phyloP scores from a whole-genome alignment of 2,113 vertebrate species.

The Marmota flaviventris region DNA sequence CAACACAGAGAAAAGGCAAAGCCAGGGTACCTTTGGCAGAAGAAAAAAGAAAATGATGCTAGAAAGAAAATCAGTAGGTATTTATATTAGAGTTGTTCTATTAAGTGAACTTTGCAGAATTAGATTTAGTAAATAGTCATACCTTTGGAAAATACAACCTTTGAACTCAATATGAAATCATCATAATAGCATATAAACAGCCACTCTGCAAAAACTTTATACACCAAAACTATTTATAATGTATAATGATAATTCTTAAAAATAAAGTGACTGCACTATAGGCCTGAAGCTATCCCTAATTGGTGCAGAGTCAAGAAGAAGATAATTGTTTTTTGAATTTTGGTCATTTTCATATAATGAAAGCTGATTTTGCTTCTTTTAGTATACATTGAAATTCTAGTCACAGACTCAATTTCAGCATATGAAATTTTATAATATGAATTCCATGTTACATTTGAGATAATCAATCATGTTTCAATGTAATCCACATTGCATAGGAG shows the following conservation, averaged over 20 bases:
- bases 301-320: slow-evolving; percentile 69
- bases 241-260: slow-evolving; percentile 48
- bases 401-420: slow-evolving; percentile 78
- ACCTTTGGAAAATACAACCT: neutral
- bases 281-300: slow-evolving; percentile 54
- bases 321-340: slow-evolving; percentile 72
- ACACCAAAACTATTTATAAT: neutral
- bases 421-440: slow-evolving; percentile 82
- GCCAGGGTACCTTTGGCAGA: neutral
- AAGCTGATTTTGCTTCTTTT: slow-evolving; percentile 22
- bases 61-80: neutral
- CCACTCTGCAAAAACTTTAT: neutral
- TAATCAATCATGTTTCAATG: slow-evolving; percentile 87
- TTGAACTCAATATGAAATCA: neutral
- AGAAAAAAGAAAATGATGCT: neutral
- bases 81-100: neutral
- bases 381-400: slow-evolving; percentile 80
- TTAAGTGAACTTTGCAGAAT: neutral
- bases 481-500: slow-evolving; percentile 85
- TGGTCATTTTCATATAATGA: slow-evolving; percentile 53
- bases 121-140: neutral
- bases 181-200: neutral
- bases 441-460: slow-evolving; percentile 85
- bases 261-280: slow-evolving; percentile 79
- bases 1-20: neutral